phyloP scores from a whole-genome alignment of 2,113 vertebrate genomes.

The Castor canadensis region DNA sequence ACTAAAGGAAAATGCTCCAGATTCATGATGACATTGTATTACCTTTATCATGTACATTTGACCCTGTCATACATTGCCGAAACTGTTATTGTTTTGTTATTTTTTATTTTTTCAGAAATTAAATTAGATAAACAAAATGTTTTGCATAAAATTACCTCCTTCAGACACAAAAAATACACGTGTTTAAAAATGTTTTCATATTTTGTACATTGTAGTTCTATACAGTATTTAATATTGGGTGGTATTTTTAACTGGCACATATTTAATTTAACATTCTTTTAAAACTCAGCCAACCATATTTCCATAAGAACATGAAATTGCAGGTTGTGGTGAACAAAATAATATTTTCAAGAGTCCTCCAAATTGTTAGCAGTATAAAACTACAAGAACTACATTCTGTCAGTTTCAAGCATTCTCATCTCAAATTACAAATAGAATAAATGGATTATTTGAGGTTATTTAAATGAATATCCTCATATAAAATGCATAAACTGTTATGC shows the following conservation, averaged over 20 bases:
- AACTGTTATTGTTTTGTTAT: not conserved
- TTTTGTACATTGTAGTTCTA: not conserved
- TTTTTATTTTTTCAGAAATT: not conserved
- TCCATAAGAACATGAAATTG: not conserved
- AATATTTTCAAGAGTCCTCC: not conserved
- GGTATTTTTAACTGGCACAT: not conserved
- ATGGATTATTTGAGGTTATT: not conserved
- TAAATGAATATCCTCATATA: too few species aligned
- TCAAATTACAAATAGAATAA: not conserved
- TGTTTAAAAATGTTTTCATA: not conserved
- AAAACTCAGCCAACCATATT: not conserved
- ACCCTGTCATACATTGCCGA: rapidly evolving
- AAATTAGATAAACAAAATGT: not conserved
- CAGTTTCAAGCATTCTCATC: not conserved
- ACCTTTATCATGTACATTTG: not conserved
- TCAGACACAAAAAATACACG: not conserved
- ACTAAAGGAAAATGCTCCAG: not conserved
- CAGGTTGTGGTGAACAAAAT: not conserved
- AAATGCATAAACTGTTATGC: rapidly evolving
- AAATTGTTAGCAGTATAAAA: not conserved
- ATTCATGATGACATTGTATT: not conserved
- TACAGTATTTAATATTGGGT: not conserved
- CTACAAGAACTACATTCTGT: not conserved
- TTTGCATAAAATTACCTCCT: not conserved
- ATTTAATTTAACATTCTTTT: not conserved